Evolutionary conservation across 1,140 invertebrate species (phyloP), one percentile per base, ranked within the genome.

Genomic region (Berghia stephanieae): DNA sequence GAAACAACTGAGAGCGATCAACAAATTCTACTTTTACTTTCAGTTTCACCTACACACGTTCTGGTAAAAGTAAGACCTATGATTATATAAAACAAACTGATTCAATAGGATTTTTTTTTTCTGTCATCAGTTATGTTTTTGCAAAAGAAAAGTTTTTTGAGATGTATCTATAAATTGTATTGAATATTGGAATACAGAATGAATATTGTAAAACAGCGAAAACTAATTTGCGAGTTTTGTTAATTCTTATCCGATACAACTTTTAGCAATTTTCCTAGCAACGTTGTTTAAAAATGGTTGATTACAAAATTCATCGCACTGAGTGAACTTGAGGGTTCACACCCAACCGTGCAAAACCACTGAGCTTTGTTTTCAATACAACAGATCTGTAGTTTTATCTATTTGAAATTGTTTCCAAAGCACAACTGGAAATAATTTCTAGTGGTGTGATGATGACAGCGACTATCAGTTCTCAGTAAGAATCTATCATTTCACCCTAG

Each of bases 261-360:
- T n/a, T n/a, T n/a, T n/a, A n/a, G n/a, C n/a, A 34, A 55, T 18
- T 5, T 57, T 40, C 71, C 13, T 73, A 73, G 71, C 71, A 57
- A 73, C 71, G 42, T 36, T 73, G 43, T 73, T 73, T 73, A 13
- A 3, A 73, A 73, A 73, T 73, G 71, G 71, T 49, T n/a, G n/a
- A n/a, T n/a, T n/a, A n/a, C n/a, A n/a, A n/a, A n/a, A n/a, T n/a
- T n/a, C n/a, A n/a, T n/a, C n/a, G n/a, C n/a, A n/a, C n/a, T n/a
- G n/a, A n/a, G n/a, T n/a, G n/a, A n/a, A n/a, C n/a, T n/a, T n/a
- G n/a, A n/a, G n/a, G n/a, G n/a, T n/a, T n/a, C n/a, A n/a, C n/a
- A n/a, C n/a, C n/a, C n/a, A n/a, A n/a, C n/a, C n/a, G n/a, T n/a
- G n/a, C n/a, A n/a, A n/a, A n/a, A n/a, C n/a, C n/a, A n/a, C n/a